A percentile compares a stretch with the other conserved stretches of the same genome.
Evolutionary conservation across 2,797 vertebrate species (phyloP).

Genomic region (Urophycis tenuis): DNA sequence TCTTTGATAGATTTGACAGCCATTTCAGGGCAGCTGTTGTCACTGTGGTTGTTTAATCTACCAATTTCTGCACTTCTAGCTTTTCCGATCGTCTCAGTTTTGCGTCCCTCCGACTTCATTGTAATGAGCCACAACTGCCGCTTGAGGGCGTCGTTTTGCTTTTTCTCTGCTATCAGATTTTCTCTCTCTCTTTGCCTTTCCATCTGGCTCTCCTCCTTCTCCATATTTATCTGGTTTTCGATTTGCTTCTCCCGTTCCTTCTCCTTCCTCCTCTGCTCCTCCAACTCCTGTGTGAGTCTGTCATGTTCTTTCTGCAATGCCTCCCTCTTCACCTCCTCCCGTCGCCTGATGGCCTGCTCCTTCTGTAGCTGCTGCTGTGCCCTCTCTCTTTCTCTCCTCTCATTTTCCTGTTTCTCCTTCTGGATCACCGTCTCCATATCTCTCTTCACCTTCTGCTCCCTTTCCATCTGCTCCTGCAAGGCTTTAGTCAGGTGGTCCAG

Average conservation of each 20-base stretch:
- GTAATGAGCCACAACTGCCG: constrained; percentile 37
- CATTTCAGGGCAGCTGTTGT: constrained; percentile 15
- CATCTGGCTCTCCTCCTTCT: constrained; percentile 45
- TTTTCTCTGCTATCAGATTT: constrained; percentile 43
- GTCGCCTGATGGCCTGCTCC: constrained; percentile 40
- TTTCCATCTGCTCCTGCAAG: constrained; percentile 37
- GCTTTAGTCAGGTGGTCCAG: constrained; percentile 34
- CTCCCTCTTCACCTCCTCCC: constrained; percentile 39
- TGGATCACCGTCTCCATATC: constrained; percentile 36
- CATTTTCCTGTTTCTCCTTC: constrained; percentile 28
- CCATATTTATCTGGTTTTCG: constrained; percentile 31
- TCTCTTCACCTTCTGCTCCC: constrained; percentile 31
- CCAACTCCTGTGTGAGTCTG: constrained; percentile 30
- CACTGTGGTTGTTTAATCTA: constrained; percentile 17
- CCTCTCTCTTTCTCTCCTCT: constrained; percentile 38
- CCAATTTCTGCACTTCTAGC: constrained; percentile 16
- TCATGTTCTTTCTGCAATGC: constrained; percentile 46
- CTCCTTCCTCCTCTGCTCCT: constrained; percentile 40
- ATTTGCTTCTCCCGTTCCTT: constrained; percentile 40
- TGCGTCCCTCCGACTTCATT: constrained; percentile 37
- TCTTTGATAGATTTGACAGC: not conserved
- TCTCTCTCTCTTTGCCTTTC: constrained; percentile 42
- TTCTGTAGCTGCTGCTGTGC: constrained; percentile 39
- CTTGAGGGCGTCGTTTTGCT: constrained; percentile 28
- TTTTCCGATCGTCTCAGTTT: constrained; percentile 30